A percentile compares a stretch with the other conserved stretches of the same genome.
Evolutionary conservation across 1,140 invertebrate genomes (phyloP).

Genomic region (Pachypeltis micranthus): DNA sequence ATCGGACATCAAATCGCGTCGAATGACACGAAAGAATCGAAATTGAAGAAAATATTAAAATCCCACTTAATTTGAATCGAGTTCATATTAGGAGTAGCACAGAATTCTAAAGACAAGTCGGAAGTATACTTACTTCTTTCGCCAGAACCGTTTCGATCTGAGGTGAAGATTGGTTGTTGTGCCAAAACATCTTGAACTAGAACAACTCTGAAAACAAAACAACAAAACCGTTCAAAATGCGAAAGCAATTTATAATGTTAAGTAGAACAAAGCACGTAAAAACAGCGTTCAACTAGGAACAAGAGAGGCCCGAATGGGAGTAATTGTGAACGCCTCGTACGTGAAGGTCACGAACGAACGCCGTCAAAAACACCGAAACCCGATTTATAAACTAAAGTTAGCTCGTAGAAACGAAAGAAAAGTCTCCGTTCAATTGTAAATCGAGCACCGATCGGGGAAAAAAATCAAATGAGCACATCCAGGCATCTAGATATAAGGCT

Average conservation of each 20-base stretch:
- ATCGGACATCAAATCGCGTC: too few species aligned
- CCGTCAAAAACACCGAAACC: neutral
- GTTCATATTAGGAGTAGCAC: too few species aligned
- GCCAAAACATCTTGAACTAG: conserved; percentile 20
- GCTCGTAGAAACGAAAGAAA: too few species aligned
- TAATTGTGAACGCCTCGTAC: too few species aligned
- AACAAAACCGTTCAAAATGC: neutral
- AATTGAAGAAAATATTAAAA: too few species aligned
- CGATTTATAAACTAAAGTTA: neutral
- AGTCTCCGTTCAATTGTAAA: too few species aligned
- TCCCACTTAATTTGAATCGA: too few species aligned
- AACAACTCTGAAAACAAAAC: conserved; percentile 2
- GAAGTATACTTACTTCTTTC: conserved; percentile 21
- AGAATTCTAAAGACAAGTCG: neutral
- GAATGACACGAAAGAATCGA: too few species aligned
- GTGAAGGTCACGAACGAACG: neutral
- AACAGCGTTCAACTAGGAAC: neutral
- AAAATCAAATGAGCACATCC: too few species aligned
- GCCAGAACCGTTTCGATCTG: conserved; percentile 24
- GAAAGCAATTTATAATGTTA: neutral
- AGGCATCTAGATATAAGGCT: too few species aligned
- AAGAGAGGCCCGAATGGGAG: neutral
- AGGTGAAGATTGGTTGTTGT: conserved; percentile 20
- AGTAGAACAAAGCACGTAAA: neutral
- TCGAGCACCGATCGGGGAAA: too few species aligned